Evolutionary conservation across 2,888 invertebrate species (phyloP), one percentile per base, ranked within the genome.

Genomic region (Plebejus melissa): DNA sequence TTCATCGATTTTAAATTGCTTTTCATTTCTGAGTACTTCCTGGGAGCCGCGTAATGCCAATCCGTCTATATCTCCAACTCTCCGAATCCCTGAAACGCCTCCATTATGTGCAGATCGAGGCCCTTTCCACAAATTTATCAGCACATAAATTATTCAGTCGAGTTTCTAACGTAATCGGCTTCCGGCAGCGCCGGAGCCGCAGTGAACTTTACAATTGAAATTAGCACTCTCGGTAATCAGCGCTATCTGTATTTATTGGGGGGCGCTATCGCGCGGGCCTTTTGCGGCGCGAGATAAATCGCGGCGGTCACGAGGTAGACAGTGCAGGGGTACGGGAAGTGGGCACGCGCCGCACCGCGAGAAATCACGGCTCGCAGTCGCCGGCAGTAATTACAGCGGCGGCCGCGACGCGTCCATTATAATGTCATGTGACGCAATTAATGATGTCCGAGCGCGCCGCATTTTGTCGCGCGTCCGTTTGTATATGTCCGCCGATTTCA

Each of bases 141-240:
- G 32, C 65, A 16, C 65, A 65, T 65, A 65, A 65, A 65, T 65
- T 65, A 65, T 65, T 36, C 36, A 65, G 65, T 65, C 32, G 4
- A 65, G 32, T 65, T 65, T 65, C 32, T 65, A 65, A 32, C 32
- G 65, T 13, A 65, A 65, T 65, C 65, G 32, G 36, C 65, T 65
- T 65, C 65, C 65, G 65, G 5, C 65, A 36, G 65, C 32, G 13
- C 22, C 32, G 65, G 32, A 65, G 65, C 65, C 5, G 65, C 32
- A 36, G 32, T 65, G 65, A 65, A 65, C 65, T 65, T 65, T 65
- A 65, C 32, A 65, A 65, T 65, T 65, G 65, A 71, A 71, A 71
- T 71, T 71, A 71, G 71, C 71, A 71, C 46, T 46, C n/a, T 4
- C 41, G 46, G 46, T 71, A 71, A 71, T 22, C 71, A 11, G 11